These are phyloP conservation scores for Ascidia mentula DNA, from an alignment of 23 tunicate genomes.

Conservation along the genomic window DNA sequence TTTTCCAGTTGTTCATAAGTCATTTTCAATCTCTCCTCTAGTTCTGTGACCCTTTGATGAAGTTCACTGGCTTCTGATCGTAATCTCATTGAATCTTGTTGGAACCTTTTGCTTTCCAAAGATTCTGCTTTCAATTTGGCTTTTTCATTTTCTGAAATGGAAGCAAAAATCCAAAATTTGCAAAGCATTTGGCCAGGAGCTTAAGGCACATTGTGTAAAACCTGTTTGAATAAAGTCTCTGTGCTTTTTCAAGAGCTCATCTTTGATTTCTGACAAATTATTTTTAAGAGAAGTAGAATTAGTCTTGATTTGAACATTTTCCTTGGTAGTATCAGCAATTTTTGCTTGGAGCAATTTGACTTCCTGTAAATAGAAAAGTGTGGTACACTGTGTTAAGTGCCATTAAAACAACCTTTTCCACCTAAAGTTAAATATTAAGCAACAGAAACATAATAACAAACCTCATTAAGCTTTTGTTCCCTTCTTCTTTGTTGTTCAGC, in stretches of 20 bases:
- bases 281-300: not conserved
- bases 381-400: not conserved
- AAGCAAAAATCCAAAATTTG: too few relatives aligned
- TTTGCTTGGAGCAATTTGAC: not conserved
- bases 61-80: constrained; percentile 29
- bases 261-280: constrained; percentile 47
- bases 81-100: constrained; percentile 47
- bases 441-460: not conserved
- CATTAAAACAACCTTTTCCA: not conserved
- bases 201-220: too few relatives aligned
- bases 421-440: not conserved
- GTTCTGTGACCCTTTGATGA: not conserved
- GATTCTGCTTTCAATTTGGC: constrained; percentile 57
- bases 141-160: not conserved
- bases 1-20: constrained; percentile 21
- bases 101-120: constrained; percentile 35
- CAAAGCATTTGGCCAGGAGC: too few relatives aligned
- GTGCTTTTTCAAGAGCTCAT: constrained; percentile 69
- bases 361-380: not conserved
- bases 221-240: constrained; percentile 24
- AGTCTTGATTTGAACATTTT: not conserved
- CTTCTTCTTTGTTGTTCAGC: constrained; percentile 30
- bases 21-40: constrained; percentile 9
- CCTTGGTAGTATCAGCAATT: not conserved
- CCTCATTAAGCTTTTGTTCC: constrained; percentile 51